Conservation (phyloP, 2,888 invertebrate species). For the Lycaena phlaeas region DNA sequence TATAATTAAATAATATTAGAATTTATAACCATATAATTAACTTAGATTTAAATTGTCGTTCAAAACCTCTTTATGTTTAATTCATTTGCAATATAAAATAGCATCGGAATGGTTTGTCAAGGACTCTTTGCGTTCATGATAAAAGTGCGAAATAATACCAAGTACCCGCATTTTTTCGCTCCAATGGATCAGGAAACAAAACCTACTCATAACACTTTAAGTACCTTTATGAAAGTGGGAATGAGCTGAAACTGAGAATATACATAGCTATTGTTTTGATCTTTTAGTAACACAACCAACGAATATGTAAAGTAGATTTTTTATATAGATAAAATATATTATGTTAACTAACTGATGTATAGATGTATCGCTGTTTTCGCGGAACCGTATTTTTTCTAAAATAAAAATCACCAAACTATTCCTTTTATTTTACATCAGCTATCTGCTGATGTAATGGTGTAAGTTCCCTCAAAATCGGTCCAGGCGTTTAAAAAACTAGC, state of each 20-base stretch:
- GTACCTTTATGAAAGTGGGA: conserved; percentile 3
- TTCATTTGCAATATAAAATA: conserved; percentile 13
- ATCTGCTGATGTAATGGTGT: too few species aligned
- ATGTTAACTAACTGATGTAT: too few species aligned
- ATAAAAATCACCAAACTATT: too few species aligned
- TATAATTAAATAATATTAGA: too few species aligned
- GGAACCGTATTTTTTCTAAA: too few species aligned
- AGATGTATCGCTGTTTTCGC: too few species aligned
- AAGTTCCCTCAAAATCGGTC: too few species aligned
- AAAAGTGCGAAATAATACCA: conserved; percentile 18
- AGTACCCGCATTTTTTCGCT: conserved; percentile 26
- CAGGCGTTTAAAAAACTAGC: too few species aligned
- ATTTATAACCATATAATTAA: too few species aligned
- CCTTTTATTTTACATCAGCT: too few species aligned
- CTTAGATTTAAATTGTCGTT: not conserved
- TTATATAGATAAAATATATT: too few species aligned
- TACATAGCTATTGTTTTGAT: not conserved
- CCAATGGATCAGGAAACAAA: conserved; percentile 13
- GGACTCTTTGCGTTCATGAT: conserved; percentile 14
- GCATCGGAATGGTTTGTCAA: conserved; percentile 17
- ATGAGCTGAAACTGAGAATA: not conserved
- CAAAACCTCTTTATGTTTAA: not conserved
- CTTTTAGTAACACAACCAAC: not conserved
- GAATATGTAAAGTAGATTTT: too few species aligned
- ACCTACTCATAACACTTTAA: conserved; percentile 1